Evolutionary conservation across 2,113 vertebrate species (phyloP), one percentile per base, ranked within the genome.

Genomic region (Beaufortia kweichowensis): DNA sequence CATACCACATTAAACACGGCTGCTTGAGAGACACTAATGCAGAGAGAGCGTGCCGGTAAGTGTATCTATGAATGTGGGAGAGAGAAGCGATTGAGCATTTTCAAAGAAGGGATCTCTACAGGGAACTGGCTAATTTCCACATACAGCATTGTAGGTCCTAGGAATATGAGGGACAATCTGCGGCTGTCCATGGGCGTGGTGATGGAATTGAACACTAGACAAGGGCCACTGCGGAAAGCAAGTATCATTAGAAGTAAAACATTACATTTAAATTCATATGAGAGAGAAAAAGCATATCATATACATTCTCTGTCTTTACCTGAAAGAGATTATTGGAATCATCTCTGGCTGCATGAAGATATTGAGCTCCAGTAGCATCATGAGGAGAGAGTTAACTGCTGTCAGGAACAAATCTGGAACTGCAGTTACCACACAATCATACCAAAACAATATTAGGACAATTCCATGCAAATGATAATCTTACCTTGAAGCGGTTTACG

Each of bases 101-200:
- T 98, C n/a, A 86, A 99, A 99, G 90, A 99, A 99, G 0, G 97
- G 97, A 82, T 99, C 95, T 85, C 97, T 88, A 85, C 96, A 97
- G 0, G 96, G 96, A 57, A 93, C 98, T 48, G 90, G 95, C 23
- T 90, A 86, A 17, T 97, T 98, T 0, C 97, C 97, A 55, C 97
- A n/a, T n/a, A 98, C 0, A 99, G 89, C 21, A 95, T 94, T 0
- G 95, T 97, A 77, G 98, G 97, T 79, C 98, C 97, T 5, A 98
- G n/a, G 92, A 48, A 99, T 90, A 69, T 98, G 96, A 0, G 96
- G 95, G 6, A 96, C 94, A 0, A n/a, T 96, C 97, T 0, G 95
- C 95, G n/a, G 83, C 89, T 98, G 86, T 98, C 95, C 93, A 90
- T 85, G 0, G 97, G 96, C 0, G 97, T 97, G 2, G 97, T 98